phyloP scores from a whole-genome alignment of 2,797 vertebrate species.

The Smutsia gigantea region DNA sequence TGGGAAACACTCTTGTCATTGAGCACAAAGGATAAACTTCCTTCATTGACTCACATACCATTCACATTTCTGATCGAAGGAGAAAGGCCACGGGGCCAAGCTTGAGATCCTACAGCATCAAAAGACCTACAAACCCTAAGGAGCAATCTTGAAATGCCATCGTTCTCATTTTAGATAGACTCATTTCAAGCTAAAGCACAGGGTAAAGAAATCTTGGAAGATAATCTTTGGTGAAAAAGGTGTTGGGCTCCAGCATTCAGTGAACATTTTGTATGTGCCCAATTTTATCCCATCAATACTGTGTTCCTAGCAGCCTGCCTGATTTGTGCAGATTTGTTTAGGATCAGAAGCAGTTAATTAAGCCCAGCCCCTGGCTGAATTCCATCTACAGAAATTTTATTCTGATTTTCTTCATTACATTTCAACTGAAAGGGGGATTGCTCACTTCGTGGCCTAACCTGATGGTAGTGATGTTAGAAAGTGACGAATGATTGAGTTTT shows the following conservation, averaged over 20 bases:
- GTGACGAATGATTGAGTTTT: not conserved
- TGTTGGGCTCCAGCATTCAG: not conserved
- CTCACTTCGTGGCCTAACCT: constrained; percentile 7
- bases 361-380: not conserved
- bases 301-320: not conserved
- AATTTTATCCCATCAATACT: not conserved
- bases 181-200: not conserved
- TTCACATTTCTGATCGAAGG: not conserved
- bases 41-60: not conserved
- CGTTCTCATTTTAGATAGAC: not conserved
- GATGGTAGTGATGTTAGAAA: not conserved
- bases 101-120: not conserved
- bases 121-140: not conserved
- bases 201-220: not conserved
- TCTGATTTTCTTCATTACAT: not conserved
- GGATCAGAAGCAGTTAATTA: not conserved
- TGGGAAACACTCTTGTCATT: constrained; percentile 68
- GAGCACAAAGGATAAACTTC: not conserved
- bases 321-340: not conserved
- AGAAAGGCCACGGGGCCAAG: not conserved
- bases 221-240: not conserved
- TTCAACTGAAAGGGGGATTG: constrained; percentile 29
- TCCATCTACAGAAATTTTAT: constrained; percentile 44
- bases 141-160: not conserved
- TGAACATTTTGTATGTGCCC: not conserved